Conservation (phyloP, 2,113 vertebrate genomes). For the Nycticryphes semicollaris region DNA sequence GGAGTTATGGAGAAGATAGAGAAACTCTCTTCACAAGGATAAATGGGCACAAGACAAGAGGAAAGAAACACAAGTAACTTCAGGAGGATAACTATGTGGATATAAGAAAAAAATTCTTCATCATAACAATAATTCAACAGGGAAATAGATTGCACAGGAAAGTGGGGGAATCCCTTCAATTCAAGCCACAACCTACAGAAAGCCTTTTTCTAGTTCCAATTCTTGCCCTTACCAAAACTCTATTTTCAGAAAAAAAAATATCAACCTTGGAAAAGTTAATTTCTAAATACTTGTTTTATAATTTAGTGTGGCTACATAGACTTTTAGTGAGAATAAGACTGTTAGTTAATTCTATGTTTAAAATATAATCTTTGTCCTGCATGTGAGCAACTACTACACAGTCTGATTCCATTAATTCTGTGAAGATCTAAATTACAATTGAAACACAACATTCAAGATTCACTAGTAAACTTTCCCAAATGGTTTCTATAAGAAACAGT, state of each 20-base stretch:
- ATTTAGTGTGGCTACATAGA: not conserved
- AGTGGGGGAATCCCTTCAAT: not conserved
- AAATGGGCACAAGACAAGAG: not conserved
- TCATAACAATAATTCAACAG: not conserved
- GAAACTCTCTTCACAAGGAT: not conserved
- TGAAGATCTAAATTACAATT: not conserved
- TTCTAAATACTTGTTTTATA: not conserved
- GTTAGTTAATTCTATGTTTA: not conserved
- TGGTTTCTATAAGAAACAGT: not conserved
- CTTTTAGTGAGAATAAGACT: not conserved
- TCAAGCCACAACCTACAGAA: not conserved
- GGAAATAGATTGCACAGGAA: not conserved
- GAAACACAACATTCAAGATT: not conserved
- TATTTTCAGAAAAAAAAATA: not conserved
- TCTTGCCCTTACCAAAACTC: not conserved
- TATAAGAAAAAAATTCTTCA: not conserved
- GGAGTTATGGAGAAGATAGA: not conserved
- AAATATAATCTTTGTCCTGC: not conserved
- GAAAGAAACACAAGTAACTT: not conserved
- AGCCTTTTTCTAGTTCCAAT: not conserved
- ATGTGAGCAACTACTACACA: not conserved
- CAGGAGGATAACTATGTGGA: not conserved
- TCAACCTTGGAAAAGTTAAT: not conserved
- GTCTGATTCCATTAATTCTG: not conserved
- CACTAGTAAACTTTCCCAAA: not conserved